Conservation (phyloP, 2,797 vertebrate species). For the Psittacula echo region DNA sequence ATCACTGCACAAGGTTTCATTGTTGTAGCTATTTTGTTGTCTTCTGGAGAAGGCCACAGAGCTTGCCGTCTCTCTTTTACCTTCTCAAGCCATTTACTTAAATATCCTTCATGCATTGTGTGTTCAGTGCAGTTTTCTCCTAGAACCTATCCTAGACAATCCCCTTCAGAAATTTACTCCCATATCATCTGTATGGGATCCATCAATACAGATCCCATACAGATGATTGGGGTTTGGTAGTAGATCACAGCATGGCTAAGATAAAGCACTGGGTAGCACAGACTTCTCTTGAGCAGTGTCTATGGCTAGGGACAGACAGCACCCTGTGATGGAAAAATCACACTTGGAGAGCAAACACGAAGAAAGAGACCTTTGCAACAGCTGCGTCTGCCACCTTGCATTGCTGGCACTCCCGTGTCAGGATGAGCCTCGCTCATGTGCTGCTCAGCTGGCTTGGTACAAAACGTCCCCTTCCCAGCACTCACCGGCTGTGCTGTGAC, state of each 20-base stretch:
- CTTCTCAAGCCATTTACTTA: background rate
- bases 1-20: background rate
- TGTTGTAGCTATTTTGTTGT: background rate
- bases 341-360: background rate
- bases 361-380: background rate
- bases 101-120: background rate
- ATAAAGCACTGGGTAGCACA: background rate
- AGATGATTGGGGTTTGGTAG: background rate
- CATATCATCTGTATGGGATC: no score
- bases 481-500: fast-evolving
- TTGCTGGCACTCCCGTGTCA: fast-evolving
- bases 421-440: background rate
- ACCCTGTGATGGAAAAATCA: background rate
- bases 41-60: background rate
- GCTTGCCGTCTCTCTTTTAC: background rate
- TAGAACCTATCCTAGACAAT: background rate
- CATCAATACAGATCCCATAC: no score
- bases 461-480: fast-evolving
- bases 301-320: background rate
- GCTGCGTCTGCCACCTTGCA: fast-evolving
- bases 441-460: background rate
- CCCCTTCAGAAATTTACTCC: background rate
- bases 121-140: background rate
- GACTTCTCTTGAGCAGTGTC: background rate
- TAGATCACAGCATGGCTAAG: background rate